These are phyloP conservation scores for Lamprologus callipterus DNA, from an alignment of 2,113 vertebrate genomes.

Conservation along the genomic window DNA sequence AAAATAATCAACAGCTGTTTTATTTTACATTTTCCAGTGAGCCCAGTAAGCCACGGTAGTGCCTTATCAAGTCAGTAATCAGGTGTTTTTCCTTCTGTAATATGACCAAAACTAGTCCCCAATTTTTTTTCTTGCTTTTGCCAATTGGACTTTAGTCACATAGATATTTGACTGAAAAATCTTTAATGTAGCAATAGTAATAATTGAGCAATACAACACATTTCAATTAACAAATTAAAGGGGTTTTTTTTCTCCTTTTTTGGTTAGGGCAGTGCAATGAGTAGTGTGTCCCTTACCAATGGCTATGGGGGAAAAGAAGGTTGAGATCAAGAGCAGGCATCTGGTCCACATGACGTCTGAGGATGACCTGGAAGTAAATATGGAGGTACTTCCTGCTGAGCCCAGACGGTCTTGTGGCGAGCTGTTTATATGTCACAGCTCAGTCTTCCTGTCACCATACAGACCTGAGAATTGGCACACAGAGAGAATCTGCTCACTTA, in stretches of 20 bases:
- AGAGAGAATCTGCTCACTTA: conserved; percentile 6
- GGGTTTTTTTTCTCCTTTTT: rapidly evolving
- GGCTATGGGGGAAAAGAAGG: conserved; percentile 76
- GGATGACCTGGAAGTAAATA: conserved; percentile 66
- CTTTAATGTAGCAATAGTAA: neutral
- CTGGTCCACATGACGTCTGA: conserved; percentile 87
- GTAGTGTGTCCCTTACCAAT: conserved; percentile 69
- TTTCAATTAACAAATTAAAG: neutral
- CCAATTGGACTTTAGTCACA: neutral
- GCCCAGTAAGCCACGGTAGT: neutral
- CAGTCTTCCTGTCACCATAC: conserved; percentile 53
- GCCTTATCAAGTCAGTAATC: neutral
- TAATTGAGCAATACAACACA: neutral
- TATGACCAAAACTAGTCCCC: neutral
- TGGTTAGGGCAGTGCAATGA: neutral
- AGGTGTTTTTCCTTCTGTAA: neutral
- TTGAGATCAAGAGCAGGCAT: conserved; percentile 81
- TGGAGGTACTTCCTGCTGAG: conserved; percentile 63
- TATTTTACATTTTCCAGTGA: neutral
- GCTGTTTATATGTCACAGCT: conserved; percentile 58
- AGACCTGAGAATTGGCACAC: conserved; percentile 41
- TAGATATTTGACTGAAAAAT: neutral
- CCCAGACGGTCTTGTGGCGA: conserved; percentile 48
- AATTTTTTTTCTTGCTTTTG: neutral
- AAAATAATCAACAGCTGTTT: neutral